Conservation (phyloP, 2,113 vertebrate species). For the Sialia sialis region DNA sequence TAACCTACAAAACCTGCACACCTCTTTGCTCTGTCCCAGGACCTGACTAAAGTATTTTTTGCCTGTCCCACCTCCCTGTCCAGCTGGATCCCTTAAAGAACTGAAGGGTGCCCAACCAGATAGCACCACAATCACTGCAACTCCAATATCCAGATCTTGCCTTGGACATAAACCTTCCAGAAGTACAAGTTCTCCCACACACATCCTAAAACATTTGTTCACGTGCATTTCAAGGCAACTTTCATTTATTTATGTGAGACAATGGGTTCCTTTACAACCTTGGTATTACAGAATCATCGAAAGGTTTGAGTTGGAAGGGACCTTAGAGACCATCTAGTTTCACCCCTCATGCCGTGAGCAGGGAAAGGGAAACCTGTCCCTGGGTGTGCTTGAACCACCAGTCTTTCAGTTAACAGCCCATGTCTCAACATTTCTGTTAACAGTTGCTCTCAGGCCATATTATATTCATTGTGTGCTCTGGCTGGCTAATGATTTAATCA, state of each 20-base stretch:
- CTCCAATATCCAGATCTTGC: not conserved
- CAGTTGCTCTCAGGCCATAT: not conserved
- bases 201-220: not conserved
- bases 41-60: not conserved
- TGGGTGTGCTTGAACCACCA: conserved; percentile 75
- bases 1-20: no score
- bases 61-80: not conserved
- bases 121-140: not conserved
- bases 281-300: fast-evolving
- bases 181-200: not conserved
- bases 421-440: not conserved
- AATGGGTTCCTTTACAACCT: not conserved
- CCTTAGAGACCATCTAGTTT: fast-evolving
- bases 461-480: not conserved
- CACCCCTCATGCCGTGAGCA: fast-evolving
- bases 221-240: not conserved
- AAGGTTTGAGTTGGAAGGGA: not conserved
- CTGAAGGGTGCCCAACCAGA: not conserved
- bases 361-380: not conserved
- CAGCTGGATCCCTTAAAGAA: not conserved
- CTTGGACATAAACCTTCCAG: not conserved
- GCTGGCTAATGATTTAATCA: not conserved
- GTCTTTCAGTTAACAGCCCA: conserved; percentile 70
- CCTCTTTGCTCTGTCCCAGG: not conserved
- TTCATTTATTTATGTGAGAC: not conserved